Conservation (phyloP, 1,140 invertebrate species). For the Pogonognathellus flavescens region DNA sequence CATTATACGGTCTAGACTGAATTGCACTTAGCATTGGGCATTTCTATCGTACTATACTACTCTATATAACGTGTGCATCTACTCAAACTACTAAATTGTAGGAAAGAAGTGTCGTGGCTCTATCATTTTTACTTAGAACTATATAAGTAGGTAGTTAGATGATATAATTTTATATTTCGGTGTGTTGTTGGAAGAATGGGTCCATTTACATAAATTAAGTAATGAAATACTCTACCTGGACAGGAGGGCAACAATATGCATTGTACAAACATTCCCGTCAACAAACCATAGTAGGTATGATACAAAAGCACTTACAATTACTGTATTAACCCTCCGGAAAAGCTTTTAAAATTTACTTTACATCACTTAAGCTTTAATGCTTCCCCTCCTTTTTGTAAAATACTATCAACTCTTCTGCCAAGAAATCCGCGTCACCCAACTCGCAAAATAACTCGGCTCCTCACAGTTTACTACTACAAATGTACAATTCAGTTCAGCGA, state of each 20-base stretch:
- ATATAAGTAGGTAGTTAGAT: neutral
- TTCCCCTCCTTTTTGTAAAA: constrained; percentile 41
- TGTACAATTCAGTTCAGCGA: constrained; percentile 10
- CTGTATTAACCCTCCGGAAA: constrained; percentile 3
- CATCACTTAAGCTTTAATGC: constrained; percentile 41
- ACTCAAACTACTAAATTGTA: neutral
- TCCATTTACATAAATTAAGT: too few relatives aligned
- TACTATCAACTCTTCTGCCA: constrained; percentile 48
- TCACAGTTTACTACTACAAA: neutral
- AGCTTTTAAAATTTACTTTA: constrained; percentile 51
- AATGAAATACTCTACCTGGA: too few relatives aligned
- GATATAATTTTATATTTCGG: too few relatives aligned
- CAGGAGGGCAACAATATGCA: too few relatives aligned
- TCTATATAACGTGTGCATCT: too few relatives aligned
- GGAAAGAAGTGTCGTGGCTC: neutral
- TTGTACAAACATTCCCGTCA: too few relatives aligned
- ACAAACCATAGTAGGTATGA: too few relatives aligned
- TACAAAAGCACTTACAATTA: constrained; percentile 2
- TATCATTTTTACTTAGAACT: neutral
- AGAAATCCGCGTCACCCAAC: constrained; percentile 31
- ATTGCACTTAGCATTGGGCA: too few relatives aligned
- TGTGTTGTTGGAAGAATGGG: neutral
- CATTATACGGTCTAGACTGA: too few relatives aligned
- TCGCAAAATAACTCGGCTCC: constrained; percentile 7
- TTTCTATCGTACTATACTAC: too few relatives aligned